Base-by-base conservation (phyloP, 2,888 invertebrate species). In the Polia nebulosa region DNA sequence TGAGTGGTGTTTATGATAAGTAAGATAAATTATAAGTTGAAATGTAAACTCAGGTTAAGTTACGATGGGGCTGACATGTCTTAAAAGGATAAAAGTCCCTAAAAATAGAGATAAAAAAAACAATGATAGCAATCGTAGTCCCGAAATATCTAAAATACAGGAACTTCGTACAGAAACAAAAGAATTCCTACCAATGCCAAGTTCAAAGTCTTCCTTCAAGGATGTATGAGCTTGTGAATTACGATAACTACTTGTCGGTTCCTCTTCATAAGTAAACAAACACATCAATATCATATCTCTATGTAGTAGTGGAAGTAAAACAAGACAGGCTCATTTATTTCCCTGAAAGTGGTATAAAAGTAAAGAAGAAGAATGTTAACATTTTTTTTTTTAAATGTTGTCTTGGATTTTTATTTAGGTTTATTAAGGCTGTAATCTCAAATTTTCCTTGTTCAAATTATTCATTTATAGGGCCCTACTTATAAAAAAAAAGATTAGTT, bases 191-290 rank as follows among this genome's bases (percentile, higher is more conserved):
- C 22, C 20, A 20, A n/a, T n/a, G 15, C 22, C 36, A 59, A 56
- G 55, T 61, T 57, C 27, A 29, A 49, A n/a, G 39, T 9, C 34
- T 36, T 59, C 7, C 8, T 36, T 25, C 9, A n/a, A 65, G 29
- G 61, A 77, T n/a, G 3, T 27, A 27, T 11, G 17, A 39, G 11
- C 20, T 13, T 20, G n/a, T 58, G n/a, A 72, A 32, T 59, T 57
- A 67, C 53, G 49, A 36, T 61, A 65, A 62, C 53, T 55, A 39
- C 62, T 56, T 27, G 45, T 58, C 45, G 41, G 27, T 39, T 25
- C 22, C 22, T 51, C 58, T 64, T 45, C 49, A 44, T 55, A 61
- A 58, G 55, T 29, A 72, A 65, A 76, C 69, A 69, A 61, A 61
- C 25, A 56, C 56, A 52, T 75, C 29, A 64, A 75, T 22, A 25